A percentile compares a stretch with the other conserved stretches of the same genome.
These are phyloP conservation scores for Nowickia ferox DNA, from an alignment of 2,888 invertebrate genomes.

Conservation along the genomic window DNA sequence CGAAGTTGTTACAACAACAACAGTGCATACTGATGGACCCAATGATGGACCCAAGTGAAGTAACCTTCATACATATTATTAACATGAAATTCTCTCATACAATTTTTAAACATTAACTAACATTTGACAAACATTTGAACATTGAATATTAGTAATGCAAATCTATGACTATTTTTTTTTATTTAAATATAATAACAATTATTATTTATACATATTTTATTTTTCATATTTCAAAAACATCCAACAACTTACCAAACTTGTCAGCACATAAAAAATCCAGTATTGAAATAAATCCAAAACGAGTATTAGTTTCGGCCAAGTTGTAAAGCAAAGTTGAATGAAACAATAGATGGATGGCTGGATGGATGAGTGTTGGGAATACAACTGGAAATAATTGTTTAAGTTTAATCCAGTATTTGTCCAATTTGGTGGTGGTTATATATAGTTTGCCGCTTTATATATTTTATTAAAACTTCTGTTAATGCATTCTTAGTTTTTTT, in stretches of 20 bases:
- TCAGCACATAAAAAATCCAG: slow-evolving; percentile 64
- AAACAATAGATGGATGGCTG: slow-evolving; percentile 2
- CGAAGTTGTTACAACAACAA: too few species aligned
- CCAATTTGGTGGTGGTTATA: slow-evolving; percentile 30
- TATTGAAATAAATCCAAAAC: slow-evolving; percentile 29
- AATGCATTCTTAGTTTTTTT: slow-evolving; percentile 2
- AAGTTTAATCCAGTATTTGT: slow-evolving; percentile 54
- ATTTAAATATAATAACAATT: slow-evolving; percentile 44
- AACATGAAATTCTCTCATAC: too few species aligned
- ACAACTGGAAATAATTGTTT: slow-evolving; percentile 1
- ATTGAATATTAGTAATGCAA: neutral
- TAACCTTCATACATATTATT: too few species aligned
- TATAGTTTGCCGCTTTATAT: slow-evolving; percentile 31
- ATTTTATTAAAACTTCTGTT: slow-evolving; percentile 10
- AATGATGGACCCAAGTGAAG: too few species aligned
- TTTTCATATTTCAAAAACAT: slow-evolving; percentile 14
- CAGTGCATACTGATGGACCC: too few species aligned
- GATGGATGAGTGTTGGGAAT: neutral
- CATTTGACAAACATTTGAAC: too few species aligned
- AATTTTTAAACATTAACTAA: too few species aligned
- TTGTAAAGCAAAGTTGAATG: slow-evolving; percentile 17
- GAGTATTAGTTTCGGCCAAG: slow-evolving; percentile 30
- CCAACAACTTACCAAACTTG: slow-evolving; percentile 68
- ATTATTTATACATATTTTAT: slow-evolving; percentile 26
- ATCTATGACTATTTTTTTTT: slow-evolving; percentile 19